phyloP scores from a whole-genome alignment of 2,113 vertebrate genomes.

The Brevimyrus niger region DNA sequence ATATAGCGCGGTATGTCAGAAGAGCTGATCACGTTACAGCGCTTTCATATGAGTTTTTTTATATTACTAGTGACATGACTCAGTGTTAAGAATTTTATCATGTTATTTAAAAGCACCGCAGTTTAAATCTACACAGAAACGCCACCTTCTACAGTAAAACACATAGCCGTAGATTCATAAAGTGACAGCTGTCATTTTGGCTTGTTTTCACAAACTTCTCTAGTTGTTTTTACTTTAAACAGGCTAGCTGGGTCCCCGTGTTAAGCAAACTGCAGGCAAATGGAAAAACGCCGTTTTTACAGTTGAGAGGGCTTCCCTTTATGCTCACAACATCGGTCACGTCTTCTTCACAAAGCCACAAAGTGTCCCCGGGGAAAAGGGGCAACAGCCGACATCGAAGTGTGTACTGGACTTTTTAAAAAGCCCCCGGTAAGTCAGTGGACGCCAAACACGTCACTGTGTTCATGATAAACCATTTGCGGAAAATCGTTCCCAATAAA shows the following conservation, averaged over 20 bases:
- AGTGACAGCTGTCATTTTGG: neutral
- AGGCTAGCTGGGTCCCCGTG: neutral
- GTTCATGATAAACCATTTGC: neutral
- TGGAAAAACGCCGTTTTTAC: conserved; percentile 19
- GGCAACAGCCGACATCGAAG: neutral
- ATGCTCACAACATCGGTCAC: neutral
- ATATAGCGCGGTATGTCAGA: neutral
- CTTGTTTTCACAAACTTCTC: neutral
- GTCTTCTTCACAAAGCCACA: conserved; percentile 5
- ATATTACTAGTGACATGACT: neutral
- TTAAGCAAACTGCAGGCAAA: conserved; percentile 9
- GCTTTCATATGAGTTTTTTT: neutral
- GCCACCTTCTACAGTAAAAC: neutral
- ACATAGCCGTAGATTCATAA: neutral
- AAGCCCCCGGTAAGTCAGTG: neutral
- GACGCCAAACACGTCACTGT: neutral
- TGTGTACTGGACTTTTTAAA: neutral
- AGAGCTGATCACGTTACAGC: neutral
- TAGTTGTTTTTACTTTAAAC: conserved; percentile 22
- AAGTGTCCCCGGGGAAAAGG: neutral
- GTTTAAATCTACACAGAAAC: neutral
- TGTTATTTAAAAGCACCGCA: neutral
- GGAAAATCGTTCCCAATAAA: neutral
- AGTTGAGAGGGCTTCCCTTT: conserved; percentile 12
- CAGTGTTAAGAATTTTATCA: neutral